These are phyloP conservation scores for Galaxea fascicularis DNA, from an alignment of 92 coral and sea anemone species.

Conservation along the genomic window DNA sequence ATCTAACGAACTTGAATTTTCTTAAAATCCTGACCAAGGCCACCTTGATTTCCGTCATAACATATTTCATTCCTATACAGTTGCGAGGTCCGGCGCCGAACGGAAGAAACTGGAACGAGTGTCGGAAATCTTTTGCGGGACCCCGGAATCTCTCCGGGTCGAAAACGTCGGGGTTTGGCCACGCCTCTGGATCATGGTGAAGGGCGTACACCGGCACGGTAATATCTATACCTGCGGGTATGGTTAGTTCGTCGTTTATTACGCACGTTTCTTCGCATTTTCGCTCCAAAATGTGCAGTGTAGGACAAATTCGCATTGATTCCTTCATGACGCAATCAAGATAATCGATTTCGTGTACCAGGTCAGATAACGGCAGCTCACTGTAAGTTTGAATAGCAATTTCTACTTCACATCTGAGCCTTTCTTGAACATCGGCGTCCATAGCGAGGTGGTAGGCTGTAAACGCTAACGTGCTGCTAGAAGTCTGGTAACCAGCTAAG, in stretches of 20 bases:
- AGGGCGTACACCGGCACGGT: conserved; percentile 63
- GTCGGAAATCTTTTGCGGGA: conserved; percentile 63
- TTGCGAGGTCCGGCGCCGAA: conserved; percentile 77
- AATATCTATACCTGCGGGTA: conserved; percentile 72
- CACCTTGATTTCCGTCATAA: conserved; percentile 62
- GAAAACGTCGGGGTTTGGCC: conserved; percentile 77
- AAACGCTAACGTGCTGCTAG: conserved; percentile 67
- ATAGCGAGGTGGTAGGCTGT: conserved; percentile 67
- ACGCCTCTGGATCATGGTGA: conserved; percentile 76
- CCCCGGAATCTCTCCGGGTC: conserved; percentile 86
- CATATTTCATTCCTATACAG: conserved; percentile 74
- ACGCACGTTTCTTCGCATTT: conserved; percentile 55
- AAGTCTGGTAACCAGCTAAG: conserved; percentile 61
- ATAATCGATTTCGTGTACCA: conserved; percentile 77
- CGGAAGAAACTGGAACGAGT: conserved; percentile 74
- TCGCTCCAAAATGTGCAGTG: conserved; percentile 54
- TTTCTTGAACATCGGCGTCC: conserved; percentile 71
- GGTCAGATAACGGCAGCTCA: conserved; percentile 66
- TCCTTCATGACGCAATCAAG: conserved; percentile 78
- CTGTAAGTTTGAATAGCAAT: conserved; percentile 57
- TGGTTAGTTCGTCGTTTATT: conserved; percentile 50
- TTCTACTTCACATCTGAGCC: conserved; percentile 49
- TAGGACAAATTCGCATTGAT: conserved; percentile 69
- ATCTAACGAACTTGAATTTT: conserved; percentile 66
- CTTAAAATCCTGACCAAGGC: conserved; percentile 67